phyloP scores from a whole-genome alignment of 2,888 invertebrate genomes.

The Agriotes lineatus region DNA sequence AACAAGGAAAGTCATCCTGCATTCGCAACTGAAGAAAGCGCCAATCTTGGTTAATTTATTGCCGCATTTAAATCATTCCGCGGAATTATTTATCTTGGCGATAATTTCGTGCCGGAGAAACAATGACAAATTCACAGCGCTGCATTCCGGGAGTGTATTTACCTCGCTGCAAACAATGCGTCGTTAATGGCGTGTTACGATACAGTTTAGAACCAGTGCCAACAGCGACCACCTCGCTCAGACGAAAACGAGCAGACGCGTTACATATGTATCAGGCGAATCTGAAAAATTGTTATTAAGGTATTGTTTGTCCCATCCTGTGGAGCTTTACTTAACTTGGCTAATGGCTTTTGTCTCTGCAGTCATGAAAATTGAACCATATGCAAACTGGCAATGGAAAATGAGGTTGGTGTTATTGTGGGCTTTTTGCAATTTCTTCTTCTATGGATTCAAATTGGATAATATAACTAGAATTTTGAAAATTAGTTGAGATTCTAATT shows the following conservation, averaged over 20 bases:
- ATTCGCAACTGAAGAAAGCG: constrained; percentile 2
- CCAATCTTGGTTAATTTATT: constrained; percentile 8
- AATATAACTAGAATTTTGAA: no score
- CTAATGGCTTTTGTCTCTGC: no score
- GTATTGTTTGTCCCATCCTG: no score
- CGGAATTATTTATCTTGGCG: constrained; percentile 5
- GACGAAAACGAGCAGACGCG: not conserved
- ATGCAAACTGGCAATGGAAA: no score
- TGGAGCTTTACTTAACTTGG: no score
- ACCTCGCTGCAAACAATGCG: constrained; percentile 15
- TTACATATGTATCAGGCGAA: not conserved
- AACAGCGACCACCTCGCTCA: not conserved
- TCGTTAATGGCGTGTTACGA: constrained; percentile 18
- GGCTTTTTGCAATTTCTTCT: no score
- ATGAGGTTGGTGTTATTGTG: no score
- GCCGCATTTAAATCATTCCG: constrained; percentile 10
- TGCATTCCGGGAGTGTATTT: constrained; percentile 24
- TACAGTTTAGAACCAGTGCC: constrained; percentile 1
- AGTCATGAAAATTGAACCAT: no score
- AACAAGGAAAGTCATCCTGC: not conserved
- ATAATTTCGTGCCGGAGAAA: constrained; percentile 5
- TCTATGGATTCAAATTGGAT: no score
- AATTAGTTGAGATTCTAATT: no score
- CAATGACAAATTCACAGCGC: constrained; percentile 11
- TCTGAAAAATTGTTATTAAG: not conserved